Base-by-base conservation (phyloP, 2,888 invertebrate genomes). In the Alentia gelatinosa region DNA sequence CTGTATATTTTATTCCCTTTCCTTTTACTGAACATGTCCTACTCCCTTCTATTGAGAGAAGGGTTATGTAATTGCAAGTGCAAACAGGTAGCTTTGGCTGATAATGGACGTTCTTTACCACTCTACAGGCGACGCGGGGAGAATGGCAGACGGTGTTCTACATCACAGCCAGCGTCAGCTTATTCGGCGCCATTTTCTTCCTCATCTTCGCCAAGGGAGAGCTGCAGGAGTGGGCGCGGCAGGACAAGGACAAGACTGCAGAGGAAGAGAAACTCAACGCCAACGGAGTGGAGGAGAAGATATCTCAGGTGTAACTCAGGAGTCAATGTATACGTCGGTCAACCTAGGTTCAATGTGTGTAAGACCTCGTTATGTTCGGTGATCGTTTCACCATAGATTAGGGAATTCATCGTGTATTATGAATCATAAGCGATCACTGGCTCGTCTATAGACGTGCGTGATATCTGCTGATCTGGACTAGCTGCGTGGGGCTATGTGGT, bases 141-240 rank as follows among this genome's bases (percentile, higher is more conserved):
- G 89, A 94, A 68, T 94, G 94, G 94, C 93, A 92, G 91, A 92
- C 98, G 15, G 98, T 99, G 97, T 99, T 99, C 96, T 98, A 98
- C 95, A 97, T 98, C 92, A 98, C 98, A 0, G 97, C 98, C 83
- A 95, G 97, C 3, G 96, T 99, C 92, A 97, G 98, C 63, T 97
- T 99, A 97, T 98, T 94, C 42, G 95, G 95, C 26, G 93, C 93
- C 9, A 0, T 95, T 0, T 91, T 93, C 50, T 95, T 95, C 91
- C 75, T 93, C 7, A 1, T 94, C 19, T 94, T 94, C 63, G 94
- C 94, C 5, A 90, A 92, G 23, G 93, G 93, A 3, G 83, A 91
- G 23, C 63, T 94, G 0, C 93, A 95, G 91, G 90, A 93, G 0
- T 94, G 94, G 94, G 93, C 94, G 7, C 47, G 50, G 1, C 86